Base-by-base conservation (phyloP, 2,113 vertebrate species). In the Neodon shergylaensis region DNA sequence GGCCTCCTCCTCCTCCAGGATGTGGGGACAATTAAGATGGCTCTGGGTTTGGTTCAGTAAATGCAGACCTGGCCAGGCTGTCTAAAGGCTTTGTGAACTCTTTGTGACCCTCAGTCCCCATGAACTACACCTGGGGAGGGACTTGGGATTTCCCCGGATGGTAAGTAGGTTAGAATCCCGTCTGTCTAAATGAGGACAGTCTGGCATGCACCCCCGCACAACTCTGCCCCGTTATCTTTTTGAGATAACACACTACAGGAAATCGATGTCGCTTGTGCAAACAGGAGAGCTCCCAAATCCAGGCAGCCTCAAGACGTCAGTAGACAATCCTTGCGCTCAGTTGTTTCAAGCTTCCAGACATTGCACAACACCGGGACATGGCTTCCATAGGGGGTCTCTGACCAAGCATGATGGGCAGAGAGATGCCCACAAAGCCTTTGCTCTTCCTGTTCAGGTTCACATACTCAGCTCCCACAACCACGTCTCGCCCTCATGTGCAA, bases 1-100 rank as follows among this genome's bases (percentile, higher is more conserved):
- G 68, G 82, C 33, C 16, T 58, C 17, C 24, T 93, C 21, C 17
- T 73, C 42, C 5, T 94, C 36, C 5, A 49, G 66, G 14, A 49
- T 49, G 63, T 8, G 16, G 66, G 76, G 88, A 92, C 31, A 49
- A 93, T 31, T 44, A 68, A 42, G 12, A 21, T 24, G 70, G 90
- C n/a, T 47, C 36, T 0, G 1, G n/a, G 54, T 81, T 49, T 49
- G 68, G 21, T 42, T n/a, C n/a, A 33, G 0, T 2, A 21, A n/a
- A 28, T 2, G 28, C 24, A 65, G 47, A 49, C n/a, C 68, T 70
- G 63, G 83, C 68, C 6, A n/a, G 36, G 58, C 22, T 49, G 68
- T 90, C 70, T 39, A 66, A 78, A 81, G 52, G 85, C 58, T 0
- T 0, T 2, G 13, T 24, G 44, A 92, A 12, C 3, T 10, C 33